Base-by-base conservation (phyloP, 2,797 vertebrate genomes). In the Galago senegalensis region DNA sequence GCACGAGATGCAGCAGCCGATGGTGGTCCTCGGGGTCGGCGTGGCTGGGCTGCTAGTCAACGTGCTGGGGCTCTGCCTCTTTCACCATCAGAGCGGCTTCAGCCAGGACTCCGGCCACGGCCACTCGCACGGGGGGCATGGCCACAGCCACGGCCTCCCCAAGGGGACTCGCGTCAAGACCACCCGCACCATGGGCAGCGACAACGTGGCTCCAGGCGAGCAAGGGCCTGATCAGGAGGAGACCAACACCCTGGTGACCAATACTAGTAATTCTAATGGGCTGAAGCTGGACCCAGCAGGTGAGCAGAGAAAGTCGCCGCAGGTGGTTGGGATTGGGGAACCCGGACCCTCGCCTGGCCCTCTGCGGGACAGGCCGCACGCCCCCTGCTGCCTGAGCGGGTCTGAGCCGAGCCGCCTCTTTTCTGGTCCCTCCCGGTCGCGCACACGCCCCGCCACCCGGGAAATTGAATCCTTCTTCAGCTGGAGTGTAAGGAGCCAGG, bases 181-280 rank as follows among this genome's bases (percentile, higher is more conserved):
- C 98, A 97, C 21, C 98, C 88, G 81, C 37, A 96, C 98, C 0
- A 98, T 98, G 1, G 98, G 97, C 2, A 97, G 98, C 0, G 98
- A 97, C 31, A 76, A 92, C 13, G 98, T 98, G 93, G 87, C 98
- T 16, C 98, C 46, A 0, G 98, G 98, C 0, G 98, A 98, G 3
- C 98, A 98, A 0, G 98, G 98, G 0, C 93, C 98, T 2, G 97
- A 98, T 79, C 98, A 97, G 61, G 99, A 99, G 94, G 99, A 99
- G 98, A 99, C 99, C 97, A 99, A 99, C 98, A 99, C 99, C 95
- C 97, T 99, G 94, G 99, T 99, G 97, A 99, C 98, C 77, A 99
- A 98, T 89, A 98, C 98, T 92, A 98, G 97, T 98, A 99, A 98
- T 97, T 98, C 99, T n/a, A 99, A 99, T 9, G 99, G 99, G 0